Evolutionary conservation across 2,888 invertebrate species (phyloP).

Genomic region (Aleiodes testaceus): DNA sequence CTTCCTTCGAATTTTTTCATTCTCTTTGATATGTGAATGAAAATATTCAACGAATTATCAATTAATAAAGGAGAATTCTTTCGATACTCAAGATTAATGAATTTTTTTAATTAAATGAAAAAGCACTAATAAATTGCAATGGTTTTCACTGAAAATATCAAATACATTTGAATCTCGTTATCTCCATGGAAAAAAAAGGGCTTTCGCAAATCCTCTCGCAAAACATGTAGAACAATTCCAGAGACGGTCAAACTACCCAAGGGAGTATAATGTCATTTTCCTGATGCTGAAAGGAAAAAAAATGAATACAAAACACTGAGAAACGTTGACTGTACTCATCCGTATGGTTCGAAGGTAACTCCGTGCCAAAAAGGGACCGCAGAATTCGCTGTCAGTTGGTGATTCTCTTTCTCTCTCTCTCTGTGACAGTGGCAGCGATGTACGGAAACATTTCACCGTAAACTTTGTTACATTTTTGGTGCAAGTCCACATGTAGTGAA

Average conservation of each 20-base stretch:
- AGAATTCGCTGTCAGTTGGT: conserved; percentile 57
- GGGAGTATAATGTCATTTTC: conserved; percentile 26
- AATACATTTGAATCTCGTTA: background rate
- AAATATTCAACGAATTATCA: too few relatives aligned
- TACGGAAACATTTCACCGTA: conserved; percentile 39
- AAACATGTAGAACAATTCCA: conserved; percentile 42
- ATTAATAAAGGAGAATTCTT: too few relatives aligned
- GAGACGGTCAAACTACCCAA: conserved; percentile 42
- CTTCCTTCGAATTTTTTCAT: too few relatives aligned
- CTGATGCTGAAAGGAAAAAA: conserved; percentile 20
- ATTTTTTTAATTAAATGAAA: too few relatives aligned
- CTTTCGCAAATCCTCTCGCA: conserved; percentile 53
- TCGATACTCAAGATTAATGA: too few relatives aligned
- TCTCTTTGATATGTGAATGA: too few relatives aligned
- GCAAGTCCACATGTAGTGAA: conserved; percentile 58
- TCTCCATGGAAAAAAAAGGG: background rate
- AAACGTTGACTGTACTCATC: conserved; percentile 23
- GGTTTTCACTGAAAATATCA: too few relatives aligned
- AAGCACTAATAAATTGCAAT: too few relatives aligned
- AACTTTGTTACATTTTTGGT: conserved; percentile 72
- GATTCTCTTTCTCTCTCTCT: conserved; percentile 49
- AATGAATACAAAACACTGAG: conserved; percentile 44
- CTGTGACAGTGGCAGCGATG: conserved; percentile 55
- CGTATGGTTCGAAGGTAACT: conserved; percentile 21
- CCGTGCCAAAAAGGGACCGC: conserved; percentile 66